phyloP scores from a whole-genome alignment of 2,888 invertebrate species.

The Standfussiana lucernea region DNA sequence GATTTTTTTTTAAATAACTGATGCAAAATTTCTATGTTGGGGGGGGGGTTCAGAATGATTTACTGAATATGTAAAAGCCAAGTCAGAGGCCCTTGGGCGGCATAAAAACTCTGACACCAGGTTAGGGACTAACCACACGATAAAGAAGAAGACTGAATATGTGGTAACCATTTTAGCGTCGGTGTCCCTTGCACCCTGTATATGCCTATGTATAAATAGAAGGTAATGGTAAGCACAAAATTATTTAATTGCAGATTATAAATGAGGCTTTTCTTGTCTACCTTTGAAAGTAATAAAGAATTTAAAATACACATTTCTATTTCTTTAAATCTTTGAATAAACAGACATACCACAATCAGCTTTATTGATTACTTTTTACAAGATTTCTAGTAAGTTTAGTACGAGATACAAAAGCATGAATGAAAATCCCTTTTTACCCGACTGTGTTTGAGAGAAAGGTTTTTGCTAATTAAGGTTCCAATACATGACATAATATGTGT shows the following conservation, averaged over 20 bases:
- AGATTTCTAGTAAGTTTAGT: neutral
- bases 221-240: constrained; percentile 1
- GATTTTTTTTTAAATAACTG: no score
- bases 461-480: neutral
- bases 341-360: neutral
- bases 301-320: neutral
- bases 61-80: no score
- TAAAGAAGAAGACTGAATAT: no score
- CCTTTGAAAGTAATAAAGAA: no score
- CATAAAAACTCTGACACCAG: no score
- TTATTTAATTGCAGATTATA: constrained; percentile 10
- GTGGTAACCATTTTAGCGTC: no score
- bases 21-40: no score
- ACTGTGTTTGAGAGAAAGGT: neutral
- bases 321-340: neutral
- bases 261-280: neutral
- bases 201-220: neutral
- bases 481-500: constrained; percentile 15
- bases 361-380: constrained; percentile 5
- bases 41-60: no score
- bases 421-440: neutral
- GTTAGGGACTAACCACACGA: no score
- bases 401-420: neutral
- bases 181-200: no score
- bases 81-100: no score